Evolutionary conservation across 2,113 vertebrate species (phyloP).

Genomic region (Penelope pileata): DNA sequence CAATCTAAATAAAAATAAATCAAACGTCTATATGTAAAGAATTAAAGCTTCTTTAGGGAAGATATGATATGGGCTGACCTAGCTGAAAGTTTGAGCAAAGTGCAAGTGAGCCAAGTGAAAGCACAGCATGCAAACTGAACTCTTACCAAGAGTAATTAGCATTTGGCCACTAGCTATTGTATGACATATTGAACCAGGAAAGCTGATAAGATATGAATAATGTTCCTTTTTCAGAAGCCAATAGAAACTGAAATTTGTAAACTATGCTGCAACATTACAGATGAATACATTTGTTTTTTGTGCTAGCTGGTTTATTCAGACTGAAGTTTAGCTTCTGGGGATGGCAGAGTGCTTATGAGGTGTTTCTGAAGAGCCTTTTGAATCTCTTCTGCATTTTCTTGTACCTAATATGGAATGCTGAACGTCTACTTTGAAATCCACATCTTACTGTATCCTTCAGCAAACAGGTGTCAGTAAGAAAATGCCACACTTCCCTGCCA

Average conservation of each 20-base stretch:
- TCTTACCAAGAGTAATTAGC: not conserved
- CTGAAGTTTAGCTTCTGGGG: not conserved
- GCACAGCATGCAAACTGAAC: not conserved
- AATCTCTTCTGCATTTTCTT: not conserved
- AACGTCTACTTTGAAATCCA: not conserved
- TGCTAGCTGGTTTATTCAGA: not conserved
- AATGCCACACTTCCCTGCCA: not conserved
- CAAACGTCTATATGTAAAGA: not conserved
- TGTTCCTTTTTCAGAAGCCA: not conserved
- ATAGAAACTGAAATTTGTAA: not conserved
- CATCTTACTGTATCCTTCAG: not conserved
- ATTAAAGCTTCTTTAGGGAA: not conserved
- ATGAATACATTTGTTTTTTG: not conserved
- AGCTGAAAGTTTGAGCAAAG: not conserved
- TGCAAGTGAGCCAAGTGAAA: not conserved
- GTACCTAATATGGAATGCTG: not conserved
- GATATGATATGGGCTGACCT: not conserved
- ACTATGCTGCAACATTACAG: not conserved
- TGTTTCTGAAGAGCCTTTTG: not conserved
- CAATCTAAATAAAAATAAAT: not conserved
- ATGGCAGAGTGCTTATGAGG: accelerated
- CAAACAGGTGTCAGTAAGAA: not conserved
- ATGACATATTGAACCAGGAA: not conserved
- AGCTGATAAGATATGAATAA: not conserved
- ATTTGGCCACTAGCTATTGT: not conserved